A percentile compares a stretch with the other conserved stretches of the same genome.
Conservation (phyloP, 2,797 vertebrate genomes). For the Adelosebastes latens region DNA sequence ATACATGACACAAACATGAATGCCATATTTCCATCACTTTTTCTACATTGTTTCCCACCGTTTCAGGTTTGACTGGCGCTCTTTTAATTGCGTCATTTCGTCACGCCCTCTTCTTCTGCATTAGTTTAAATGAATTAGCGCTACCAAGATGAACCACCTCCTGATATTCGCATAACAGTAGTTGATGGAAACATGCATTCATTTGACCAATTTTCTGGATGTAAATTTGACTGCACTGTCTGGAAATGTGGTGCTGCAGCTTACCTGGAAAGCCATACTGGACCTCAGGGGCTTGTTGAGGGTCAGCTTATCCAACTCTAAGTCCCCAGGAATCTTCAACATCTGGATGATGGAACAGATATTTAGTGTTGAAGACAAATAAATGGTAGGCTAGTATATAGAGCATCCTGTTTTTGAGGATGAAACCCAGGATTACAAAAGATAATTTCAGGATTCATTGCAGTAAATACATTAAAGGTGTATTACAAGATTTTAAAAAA, state of each 20-base stretch:
- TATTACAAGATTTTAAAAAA: not conserved
- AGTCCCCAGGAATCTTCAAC: constrained; percentile 30
- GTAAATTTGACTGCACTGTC: not conserved
- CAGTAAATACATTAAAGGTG: not conserved
- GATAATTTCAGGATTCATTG: not conserved
- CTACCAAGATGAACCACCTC: not conserved
- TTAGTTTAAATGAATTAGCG: not conserved
- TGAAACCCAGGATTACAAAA: not conserved
- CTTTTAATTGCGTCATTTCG: not conserved
- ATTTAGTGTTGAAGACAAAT: constrained; percentile 21
- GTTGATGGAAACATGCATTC: not conserved
- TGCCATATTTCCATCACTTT: not conserved
- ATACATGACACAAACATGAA: not conserved
- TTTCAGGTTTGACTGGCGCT: not conserved
- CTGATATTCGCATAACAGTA: not conserved
- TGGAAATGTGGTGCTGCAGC: not conserved
- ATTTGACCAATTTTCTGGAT: not conserved
- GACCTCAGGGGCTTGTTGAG: not conserved
- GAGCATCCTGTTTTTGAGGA: not conserved
- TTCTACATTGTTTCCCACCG: not conserved
- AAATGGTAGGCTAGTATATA: not conserved
- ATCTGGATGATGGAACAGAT: constrained; percentile 34
- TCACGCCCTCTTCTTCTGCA: not conserved
- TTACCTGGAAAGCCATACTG: constrained; percentile 25
- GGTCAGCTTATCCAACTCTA: not conserved